These are phyloP conservation scores for Arnoldichthys spilopterus DNA, from an alignment of 2,797 vertebrate genomes.

Conservation along the genomic window DNA sequence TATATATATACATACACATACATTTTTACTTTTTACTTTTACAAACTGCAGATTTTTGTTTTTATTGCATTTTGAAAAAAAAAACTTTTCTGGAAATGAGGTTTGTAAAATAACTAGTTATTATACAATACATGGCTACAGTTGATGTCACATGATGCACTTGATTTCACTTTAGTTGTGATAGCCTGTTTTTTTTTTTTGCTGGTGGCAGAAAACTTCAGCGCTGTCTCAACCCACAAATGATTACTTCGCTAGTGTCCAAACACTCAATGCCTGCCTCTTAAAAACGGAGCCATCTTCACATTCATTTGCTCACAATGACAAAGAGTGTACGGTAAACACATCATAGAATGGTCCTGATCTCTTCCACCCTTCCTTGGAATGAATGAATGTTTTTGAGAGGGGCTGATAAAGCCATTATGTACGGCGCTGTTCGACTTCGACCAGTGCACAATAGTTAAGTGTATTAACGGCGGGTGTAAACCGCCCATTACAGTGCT, in stretches of 20 bases:
- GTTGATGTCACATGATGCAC: neutral
- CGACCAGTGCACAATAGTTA: slow-evolving; percentile 40
- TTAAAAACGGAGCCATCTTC: neutral
- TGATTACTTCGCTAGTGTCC: neutral
- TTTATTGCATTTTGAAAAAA: too few species aligned
- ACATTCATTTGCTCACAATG: slow-evolving; percentile 10
- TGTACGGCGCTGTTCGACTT: slow-evolving; percentile 27
- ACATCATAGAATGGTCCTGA: neutral
- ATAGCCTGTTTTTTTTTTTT: too few species aligned
- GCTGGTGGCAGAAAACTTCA: too few species aligned
- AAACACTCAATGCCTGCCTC: neutral
- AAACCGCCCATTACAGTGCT: slow-evolving; percentile 72
- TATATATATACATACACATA: too few species aligned
- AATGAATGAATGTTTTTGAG: slow-evolving; percentile 26
- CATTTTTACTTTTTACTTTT: too few species aligned
- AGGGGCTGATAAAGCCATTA: slow-evolving; percentile 37
- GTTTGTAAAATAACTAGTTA: neutral
- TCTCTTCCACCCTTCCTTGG: slow-evolving; percentile 2
- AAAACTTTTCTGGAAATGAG: too few species aligned
- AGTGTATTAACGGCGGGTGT: slow-evolving; percentile 60
- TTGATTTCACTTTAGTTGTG: neutral
- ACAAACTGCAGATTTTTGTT: too few species aligned
- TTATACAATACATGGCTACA: neutral
- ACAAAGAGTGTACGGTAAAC: slow-evolving; percentile 29
- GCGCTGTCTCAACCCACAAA: neutral